phyloP scores from a whole-genome alignment of 2,797 vertebrate genomes.

The Acrocephalus scirpaceus region DNA sequence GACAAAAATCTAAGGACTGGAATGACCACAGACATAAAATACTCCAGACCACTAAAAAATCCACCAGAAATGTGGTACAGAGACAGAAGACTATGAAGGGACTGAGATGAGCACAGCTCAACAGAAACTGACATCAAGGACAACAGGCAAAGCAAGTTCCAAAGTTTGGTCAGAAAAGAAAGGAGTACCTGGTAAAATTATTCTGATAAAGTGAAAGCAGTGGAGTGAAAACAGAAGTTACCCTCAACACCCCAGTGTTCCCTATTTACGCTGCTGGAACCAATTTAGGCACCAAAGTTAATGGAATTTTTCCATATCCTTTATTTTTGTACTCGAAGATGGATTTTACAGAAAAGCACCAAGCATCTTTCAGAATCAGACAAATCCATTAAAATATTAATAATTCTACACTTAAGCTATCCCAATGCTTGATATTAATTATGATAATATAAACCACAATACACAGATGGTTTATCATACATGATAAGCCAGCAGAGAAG shows the following conservation, averaged over 20 bases:
- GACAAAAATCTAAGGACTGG: background rate
- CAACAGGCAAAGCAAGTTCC: background rate
- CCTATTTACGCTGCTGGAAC: background rate
- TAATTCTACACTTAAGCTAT: background rate
- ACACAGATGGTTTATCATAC: background rate
- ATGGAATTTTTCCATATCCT: background rate
- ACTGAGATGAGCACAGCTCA: background rate
- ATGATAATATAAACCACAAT: background rate
- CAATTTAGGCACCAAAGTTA: background rate
- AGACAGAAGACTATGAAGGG: background rate
- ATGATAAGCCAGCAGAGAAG: background rate
- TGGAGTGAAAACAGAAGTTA: background rate
- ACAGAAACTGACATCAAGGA: background rate
- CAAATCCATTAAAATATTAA: background rate
- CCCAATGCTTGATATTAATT: background rate
- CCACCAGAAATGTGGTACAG: background rate
- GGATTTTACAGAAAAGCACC: background rate
- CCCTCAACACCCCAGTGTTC: fast-evolving
- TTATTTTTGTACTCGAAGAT: background rate
- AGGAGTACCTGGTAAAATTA: background rate
- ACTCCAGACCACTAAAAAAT: background rate
- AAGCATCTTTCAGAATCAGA: background rate
- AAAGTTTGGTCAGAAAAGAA: background rate
- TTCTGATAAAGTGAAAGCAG: background rate
- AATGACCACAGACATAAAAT: background rate